Conservation (phyloP, 2,888 invertebrate genomes). For the Brenthis hecate region DNA sequence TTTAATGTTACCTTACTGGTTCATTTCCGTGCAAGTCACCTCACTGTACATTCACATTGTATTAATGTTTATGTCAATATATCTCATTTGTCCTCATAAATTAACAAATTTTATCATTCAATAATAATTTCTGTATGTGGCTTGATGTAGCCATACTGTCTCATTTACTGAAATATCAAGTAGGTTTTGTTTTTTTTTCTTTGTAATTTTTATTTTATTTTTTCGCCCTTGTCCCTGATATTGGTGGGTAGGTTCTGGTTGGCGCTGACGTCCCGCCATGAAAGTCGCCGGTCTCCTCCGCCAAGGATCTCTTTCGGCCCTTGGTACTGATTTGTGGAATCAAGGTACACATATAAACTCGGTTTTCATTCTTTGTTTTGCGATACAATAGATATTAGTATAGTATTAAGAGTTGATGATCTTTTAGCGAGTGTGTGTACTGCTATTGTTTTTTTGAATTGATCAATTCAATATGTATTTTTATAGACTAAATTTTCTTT, state of each 20-base stretch:
- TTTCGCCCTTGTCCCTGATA: conserved; percentile 47
- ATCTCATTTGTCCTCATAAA: background rate
- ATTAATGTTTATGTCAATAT: conserved; percentile 2
- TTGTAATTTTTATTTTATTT: conserved; percentile 42
- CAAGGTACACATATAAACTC: conserved; percentile 33
- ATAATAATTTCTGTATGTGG: background rate
- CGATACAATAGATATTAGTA: background rate
- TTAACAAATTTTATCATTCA: background rate
- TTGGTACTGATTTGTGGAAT: conserved; percentile 66
- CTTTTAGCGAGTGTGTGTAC: background rate
- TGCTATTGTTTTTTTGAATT: background rate
- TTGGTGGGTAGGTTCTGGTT: conserved; percentile 67
- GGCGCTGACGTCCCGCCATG: conserved; percentile 64
- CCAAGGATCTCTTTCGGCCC: conserved; percentile 80
- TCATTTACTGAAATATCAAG: background rate
- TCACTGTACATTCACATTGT: background rate
- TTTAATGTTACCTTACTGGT: background rate
- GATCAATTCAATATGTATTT: background rate
- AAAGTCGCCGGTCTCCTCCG: conserved; percentile 67
- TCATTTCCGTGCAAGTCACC: background rate
- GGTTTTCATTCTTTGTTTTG: conserved; percentile 8
- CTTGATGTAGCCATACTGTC: background rate
- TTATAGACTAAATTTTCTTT: background rate
- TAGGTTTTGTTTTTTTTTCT: conserved; percentile 38
- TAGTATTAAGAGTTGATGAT: conserved; percentile 13